phyloP scores from a whole-genome alignment of 2,888 invertebrate genomes.

The Formica aserva region DNA sequence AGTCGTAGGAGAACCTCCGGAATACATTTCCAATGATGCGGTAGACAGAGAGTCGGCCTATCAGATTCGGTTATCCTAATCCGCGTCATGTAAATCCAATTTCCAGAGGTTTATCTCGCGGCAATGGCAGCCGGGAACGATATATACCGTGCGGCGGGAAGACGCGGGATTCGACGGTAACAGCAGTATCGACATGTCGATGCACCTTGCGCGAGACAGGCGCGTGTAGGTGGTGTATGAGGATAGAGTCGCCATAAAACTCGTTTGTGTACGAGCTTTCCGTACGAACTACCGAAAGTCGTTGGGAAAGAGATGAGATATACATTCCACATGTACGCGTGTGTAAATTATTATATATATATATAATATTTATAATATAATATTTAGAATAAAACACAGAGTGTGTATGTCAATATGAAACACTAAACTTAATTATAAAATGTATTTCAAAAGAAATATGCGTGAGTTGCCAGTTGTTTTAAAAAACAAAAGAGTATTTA shows the following conservation, averaged over 20 bases:
- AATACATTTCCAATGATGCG: conserved; percentile 55
- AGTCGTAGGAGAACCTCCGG: conserved; percentile 7
- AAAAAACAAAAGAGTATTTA: background rate
- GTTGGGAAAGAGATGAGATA: background rate
- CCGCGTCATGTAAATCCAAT: conserved; percentile 75
- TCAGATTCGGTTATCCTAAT: conserved; percentile 72
- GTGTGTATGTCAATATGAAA: no score
- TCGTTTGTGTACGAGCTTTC: conserved; percentile 70
- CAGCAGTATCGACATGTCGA: conserved; percentile 64
- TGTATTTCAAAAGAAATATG: background rate
- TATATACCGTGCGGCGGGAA: conserved; percentile 50
- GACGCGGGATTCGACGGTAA: conserved; percentile 54
- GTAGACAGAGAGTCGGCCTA: conserved; percentile 51
- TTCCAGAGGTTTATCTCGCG: conserved; percentile 71
- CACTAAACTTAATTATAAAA: background rate
- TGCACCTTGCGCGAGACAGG: conserved; percentile 41
- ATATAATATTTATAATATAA: background rate
- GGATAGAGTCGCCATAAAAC: conserved; percentile 70
- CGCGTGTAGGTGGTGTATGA: conserved; percentile 43
- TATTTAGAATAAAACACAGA: background rate
- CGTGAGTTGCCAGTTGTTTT: background rate
- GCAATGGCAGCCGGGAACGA: conserved; percentile 63
- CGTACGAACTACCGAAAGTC: conserved; percentile 65
- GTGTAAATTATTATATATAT: background rate
- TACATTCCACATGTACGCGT: background rate